phyloP scores from a whole-genome alignment of 2,113 vertebrate species.

The Nymphicus hollandicus region DNA sequence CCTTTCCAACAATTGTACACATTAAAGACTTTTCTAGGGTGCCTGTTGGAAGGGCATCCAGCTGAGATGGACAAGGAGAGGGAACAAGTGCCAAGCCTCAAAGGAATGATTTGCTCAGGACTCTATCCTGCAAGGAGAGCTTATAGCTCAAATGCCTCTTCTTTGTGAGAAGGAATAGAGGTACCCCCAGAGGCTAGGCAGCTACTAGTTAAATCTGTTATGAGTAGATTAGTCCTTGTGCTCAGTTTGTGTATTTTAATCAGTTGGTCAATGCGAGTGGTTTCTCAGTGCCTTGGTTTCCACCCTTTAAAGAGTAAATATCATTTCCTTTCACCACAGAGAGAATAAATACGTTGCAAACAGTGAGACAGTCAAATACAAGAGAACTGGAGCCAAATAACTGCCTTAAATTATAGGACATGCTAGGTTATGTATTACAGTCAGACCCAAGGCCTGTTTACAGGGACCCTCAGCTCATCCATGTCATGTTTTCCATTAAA shows the following conservation, averaged over 20 bases:
- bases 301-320: neutral
- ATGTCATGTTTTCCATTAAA: neutral
- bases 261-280: neutral
- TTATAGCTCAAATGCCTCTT: neutral
- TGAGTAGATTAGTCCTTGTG: neutral
- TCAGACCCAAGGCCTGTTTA: neutral
- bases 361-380: neutral
- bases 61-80: neutral
- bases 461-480: neutral
- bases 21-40: neutral
- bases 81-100: neutral
- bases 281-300: neutral
- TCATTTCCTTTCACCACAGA: neutral
- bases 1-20: neutral
- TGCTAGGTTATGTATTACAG: neutral
- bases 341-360: neutral
- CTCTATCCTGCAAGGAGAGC: neutral
- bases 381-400: neutral
- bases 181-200: neutral
- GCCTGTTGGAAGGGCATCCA: neutral
- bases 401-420: neutral
- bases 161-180: neutral
- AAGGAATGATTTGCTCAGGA: neutral
- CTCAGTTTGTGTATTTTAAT: neutral
- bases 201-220: neutral